Evolutionary conservation across 92 coral and sea anemone genomes (phyloP).

Genomic region (Palythoa caribaeorum): DNA sequence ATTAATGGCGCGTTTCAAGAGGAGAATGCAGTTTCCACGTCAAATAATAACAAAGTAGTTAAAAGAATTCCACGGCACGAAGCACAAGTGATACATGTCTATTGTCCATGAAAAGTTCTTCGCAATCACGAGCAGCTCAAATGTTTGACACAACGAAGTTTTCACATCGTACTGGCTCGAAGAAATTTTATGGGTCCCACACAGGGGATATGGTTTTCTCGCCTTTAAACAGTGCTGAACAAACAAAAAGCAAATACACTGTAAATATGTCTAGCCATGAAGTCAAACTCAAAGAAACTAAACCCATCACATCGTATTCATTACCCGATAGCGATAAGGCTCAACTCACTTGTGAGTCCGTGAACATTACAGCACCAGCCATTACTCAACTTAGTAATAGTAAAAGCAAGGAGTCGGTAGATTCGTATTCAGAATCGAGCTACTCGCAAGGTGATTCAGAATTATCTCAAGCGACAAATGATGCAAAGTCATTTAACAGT

Average conservation of each 20-base stretch:
- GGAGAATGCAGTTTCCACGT: not conserved
- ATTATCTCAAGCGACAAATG: constrained; percentile 56
- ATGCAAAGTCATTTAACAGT: constrained; percentile 73
- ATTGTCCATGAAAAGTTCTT: constrained; percentile 15
- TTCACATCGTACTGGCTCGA: constrained; percentile 19
- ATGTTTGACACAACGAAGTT: constrained; percentile 1
- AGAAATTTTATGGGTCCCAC: not conserved
- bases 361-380: not conserved
- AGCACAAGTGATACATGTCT: not conserved
- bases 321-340: not conserved
- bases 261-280: constrained; percentile 37
- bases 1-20: constrained; percentile 1
- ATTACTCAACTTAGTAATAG: not conserved
- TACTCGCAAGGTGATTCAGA: constrained; percentile 73
- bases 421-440: constrained; percentile 80
- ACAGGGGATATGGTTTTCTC: constrained; percentile 44
- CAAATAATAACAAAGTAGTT: not conserved
- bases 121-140: not conserved
- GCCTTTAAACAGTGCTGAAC: constrained; percentile 44
- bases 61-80: not conserved
- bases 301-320: constrained; percentile 13
- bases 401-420: constrained; percentile 41
- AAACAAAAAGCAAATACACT: constrained; percentile 39
- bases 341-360: not conserved
- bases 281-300: constrained; percentile 7